Evolutionary conservation across 2,888 invertebrate genomes (phyloP), one percentile per base, ranked within the genome.

Genomic region (Coelopa pilipes): DNA sequence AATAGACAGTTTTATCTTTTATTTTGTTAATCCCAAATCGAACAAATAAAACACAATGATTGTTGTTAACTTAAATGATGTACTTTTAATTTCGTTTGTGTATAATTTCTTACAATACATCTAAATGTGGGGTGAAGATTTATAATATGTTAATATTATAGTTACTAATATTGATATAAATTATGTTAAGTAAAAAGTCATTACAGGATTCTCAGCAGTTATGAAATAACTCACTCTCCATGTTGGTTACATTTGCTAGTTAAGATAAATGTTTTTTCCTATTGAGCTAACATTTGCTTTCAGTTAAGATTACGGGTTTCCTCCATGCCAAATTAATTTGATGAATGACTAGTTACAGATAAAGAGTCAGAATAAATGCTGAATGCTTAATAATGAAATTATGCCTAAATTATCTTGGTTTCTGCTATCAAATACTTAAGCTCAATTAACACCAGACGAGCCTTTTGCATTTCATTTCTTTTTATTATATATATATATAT

Each of bases 51-150:
- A 66, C 19, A 46, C 13, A 50, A 65, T 12, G 9, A 45, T 34
- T 62, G 15, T 47, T 47, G 45, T 65, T 66, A 50, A 49, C 50
- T 66, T 66, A 49, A 66, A 45, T n/a, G 34, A 55, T 24, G 68
- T 53, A 55, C 34, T 46, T 57, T 45, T 70, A 60, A 17, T 17
- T 34, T 70, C 53, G 15, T 12, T 62, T 59, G 24, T 46, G 21
- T 65, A 70, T 69, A 69, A 55, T 69, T 63, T 70, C 62, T 70
- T 70, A 62, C 62, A 70, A 53, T 70, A 70, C 70, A 70, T 70
- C 50, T 17, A 70, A 70, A 50, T 13, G 66, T 15, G 49, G 50
- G 45, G 50, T 63, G 10, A 70, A 17, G 50, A 62, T 62, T 47
- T 19, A 50, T 50, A 24, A 53, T 19, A 49, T n/a, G 15, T 70